Evolutionary conservation across 2,113 vertebrate genomes (phyloP), one percentile per base, ranked within the genome.

Genomic region (Eudorcas thomsonii): DNA sequence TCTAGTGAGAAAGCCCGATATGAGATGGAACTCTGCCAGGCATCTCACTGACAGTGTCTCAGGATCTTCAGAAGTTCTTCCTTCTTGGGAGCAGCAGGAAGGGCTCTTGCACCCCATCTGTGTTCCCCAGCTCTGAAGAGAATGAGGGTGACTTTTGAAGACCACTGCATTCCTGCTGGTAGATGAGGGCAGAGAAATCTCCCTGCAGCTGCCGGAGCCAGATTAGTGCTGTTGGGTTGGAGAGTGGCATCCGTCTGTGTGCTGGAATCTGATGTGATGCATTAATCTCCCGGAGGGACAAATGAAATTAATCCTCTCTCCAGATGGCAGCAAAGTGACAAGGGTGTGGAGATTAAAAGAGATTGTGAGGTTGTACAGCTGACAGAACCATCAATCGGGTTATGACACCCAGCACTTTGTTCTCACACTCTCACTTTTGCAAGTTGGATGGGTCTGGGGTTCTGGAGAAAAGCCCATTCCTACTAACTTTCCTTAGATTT

Each of bases 271-370:
- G 54, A 88, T 21, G 50, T 62, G 90, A 50, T 25, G 33, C 97
- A 97, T 98, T 95, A 55, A 97, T 97, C 97, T 98, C 96, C 94
- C 10, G 15, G 91, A 60, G 67, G 93, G 95, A 97, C 88, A 95
- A 95, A 97, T 81, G 81, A 96, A 96, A 98, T 98, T 64, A 98
- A 98, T 98, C 91, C 94, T 97, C 59, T 90, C 88, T 96, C 92
- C 94, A 84, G 96, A 91, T 93, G 97, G 96, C 98, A 97, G 97
- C 95, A 55, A 95, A 97, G 97, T 97, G 97, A 98, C 95, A 97
- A 57, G 94, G 94, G 82, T 54, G 17, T 0, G 1, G 95, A 97
- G 97, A 98, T 97, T 94, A 97, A 97, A 98, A 98, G 95, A 97
- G 97, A 97, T 91, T 96, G 97, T 88, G 94, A 93, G 89, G 95